Percentiles rank a stretch among this genome's conserved stretches.
Evolutionary conservation across 2,797 vertebrate species (phyloP).

Genomic region (Dryobates pubescens): DNA sequence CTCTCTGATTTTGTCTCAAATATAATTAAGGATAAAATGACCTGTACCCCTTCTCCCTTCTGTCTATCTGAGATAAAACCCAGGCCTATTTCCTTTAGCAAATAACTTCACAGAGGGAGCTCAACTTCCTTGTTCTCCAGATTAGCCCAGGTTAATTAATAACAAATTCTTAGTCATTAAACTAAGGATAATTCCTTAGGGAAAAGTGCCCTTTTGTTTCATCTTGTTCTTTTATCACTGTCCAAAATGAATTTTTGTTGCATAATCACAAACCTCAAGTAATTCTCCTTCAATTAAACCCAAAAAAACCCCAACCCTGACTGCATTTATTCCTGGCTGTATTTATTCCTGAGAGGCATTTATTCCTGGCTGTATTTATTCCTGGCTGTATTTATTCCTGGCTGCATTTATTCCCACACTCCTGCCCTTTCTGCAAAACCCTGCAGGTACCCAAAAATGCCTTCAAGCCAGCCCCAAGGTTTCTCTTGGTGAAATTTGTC

Average conservation of each 20-base stretch:
- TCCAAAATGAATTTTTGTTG: slow-evolving; percentile 32
- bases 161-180: slow-evolving; percentile 52
- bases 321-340: neutral
- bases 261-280: neutral
- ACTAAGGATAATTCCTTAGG: neutral
- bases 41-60: neutral
- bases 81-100: slow-evolving; percentile 51
- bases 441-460: neutral
- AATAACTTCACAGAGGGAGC: slow-evolving; percentile 44
- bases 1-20: neutral
- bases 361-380: neutral
- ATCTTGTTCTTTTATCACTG: slow-evolving; percentile 15
- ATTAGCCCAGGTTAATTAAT: slow-evolving; percentile 71
- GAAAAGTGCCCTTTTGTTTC: neutral
- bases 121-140: slow-evolving; percentile 49
- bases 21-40: slow-evolving; percentile 4
- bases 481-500: neutral
- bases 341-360: neutral
- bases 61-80: slow-evolving; percentile 19
- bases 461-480: rapidly evolving
- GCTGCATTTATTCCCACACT: neutral
- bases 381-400: neutral
- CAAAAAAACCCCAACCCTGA: neutral
- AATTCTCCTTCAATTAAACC: neutral
- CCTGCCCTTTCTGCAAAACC: neutral